Percentiles rank a stretch among this genome's conserved stretches.
phyloP scores from a whole-genome alignment of 1,140 invertebrate species.

The Euura saliciscinereae region DNA sequence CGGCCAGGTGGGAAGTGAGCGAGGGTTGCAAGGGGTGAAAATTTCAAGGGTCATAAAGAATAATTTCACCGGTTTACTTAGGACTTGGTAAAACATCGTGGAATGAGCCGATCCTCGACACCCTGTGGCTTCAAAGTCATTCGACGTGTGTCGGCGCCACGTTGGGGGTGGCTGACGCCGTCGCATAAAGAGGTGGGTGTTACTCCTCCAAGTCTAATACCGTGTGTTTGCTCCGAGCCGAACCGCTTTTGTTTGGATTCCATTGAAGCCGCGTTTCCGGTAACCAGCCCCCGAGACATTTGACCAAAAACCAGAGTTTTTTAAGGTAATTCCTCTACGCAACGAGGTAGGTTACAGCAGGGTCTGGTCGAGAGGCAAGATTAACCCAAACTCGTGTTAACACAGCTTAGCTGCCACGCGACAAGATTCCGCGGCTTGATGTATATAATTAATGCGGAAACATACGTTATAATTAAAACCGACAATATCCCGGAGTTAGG shows the following conservation, averaged over 20 bases:
- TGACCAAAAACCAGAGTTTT: neutral
- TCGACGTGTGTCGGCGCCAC: neutral
- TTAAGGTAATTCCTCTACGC: neutral
- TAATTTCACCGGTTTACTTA: constrained; percentile 5
- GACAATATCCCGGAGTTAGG: neutral
- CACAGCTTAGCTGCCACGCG: neutral
- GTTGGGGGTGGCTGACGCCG: neutral
- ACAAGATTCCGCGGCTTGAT: neutral
- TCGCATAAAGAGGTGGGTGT: neutral
- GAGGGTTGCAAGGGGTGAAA: neutral
- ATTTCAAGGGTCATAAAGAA: constrained; percentile 4
- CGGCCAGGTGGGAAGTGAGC: too few relatives aligned
- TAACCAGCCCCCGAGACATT: neutral
- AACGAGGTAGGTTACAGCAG: neutral
- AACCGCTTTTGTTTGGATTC: neutral
- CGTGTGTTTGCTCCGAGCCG: neutral
- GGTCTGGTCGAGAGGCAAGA: neutral
- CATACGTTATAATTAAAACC: neutral
- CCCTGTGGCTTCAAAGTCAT: neutral
- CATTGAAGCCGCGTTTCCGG: neutral
- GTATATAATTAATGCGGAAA: too few relatives aligned
- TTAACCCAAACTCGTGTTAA: neutral
- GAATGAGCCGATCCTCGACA: neutral
- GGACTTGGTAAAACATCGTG: neutral
- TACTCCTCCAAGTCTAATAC: neutral